Evolutionary conservation across 2,888 invertebrate genomes (phyloP).

Genomic region (Matsumyia berberina): DNA sequence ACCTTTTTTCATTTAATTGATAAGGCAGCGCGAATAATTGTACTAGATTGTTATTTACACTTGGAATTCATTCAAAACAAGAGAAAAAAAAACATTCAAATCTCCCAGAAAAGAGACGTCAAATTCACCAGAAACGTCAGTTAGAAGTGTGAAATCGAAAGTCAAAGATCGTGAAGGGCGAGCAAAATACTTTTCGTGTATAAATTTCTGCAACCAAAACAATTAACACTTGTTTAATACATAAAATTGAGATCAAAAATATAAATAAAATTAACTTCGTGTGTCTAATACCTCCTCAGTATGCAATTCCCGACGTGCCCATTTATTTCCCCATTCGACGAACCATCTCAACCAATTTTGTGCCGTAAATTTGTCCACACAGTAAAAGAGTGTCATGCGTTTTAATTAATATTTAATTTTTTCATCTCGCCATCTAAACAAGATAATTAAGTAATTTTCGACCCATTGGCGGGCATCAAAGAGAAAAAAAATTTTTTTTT

Average conservation of each 20-base stretch:
- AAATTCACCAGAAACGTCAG: conserved; percentile 50
- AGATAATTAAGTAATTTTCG: conserved; percentile 22
- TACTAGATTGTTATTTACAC: conserved; percentile 35
- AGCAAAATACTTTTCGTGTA: conserved; percentile 7
- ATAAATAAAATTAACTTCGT: not conserved
- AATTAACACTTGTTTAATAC: conserved; percentile 14
- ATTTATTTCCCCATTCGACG: conserved; percentile 8
- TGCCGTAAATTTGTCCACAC: conserved; percentile 42
- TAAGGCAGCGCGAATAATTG: conserved; percentile 27
- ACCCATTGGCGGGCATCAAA: not conserved
- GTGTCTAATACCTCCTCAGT: conserved; percentile 6
- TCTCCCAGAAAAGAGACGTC: not conserved
- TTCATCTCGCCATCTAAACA: conserved; percentile 17
- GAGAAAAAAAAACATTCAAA: conserved; percentile 4
- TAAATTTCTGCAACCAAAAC: conserved; percentile 23
- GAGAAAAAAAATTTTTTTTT: conserved; percentile 13
- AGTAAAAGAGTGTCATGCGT: conserved; percentile 59
- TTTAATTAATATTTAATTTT: conserved; percentile 60
- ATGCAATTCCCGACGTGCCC: conserved; percentile 32
- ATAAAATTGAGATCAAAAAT: not conserved
- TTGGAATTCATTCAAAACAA: conserved; percentile 21
- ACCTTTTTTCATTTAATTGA: not conserved
- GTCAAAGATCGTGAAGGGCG: conserved; percentile 37
- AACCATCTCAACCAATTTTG: conserved; percentile 17
- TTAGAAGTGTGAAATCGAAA: conserved; percentile 53